phyloP scores from a whole-genome alignment of 1,140 invertebrate species.

The Reticulitermes speratus region DNA sequence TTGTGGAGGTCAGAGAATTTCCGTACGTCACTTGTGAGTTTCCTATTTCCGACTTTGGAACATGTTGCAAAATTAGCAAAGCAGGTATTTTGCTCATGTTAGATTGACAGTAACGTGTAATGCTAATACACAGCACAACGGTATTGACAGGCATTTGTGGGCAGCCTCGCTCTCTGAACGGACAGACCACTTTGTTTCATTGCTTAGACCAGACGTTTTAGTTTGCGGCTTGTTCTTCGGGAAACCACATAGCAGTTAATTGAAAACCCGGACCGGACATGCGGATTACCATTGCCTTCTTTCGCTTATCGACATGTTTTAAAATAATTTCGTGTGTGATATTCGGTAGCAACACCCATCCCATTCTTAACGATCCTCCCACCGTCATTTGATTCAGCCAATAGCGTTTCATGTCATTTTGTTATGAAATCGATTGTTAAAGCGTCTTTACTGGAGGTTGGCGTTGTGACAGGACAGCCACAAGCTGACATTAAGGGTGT shows the following conservation, averaged over 20 bases:
- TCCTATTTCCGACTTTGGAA: too few species aligned
- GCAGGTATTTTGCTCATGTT: background rate
- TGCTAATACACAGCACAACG: too few species aligned
- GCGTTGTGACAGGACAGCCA: background rate
- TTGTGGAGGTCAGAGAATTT: too few species aligned
- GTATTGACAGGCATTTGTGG: background rate
- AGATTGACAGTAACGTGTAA: background rate
- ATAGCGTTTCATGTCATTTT: background rate
- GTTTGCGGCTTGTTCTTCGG: background rate
- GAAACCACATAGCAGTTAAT: background rate
- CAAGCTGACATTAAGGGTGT: background rate
- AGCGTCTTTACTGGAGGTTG: background rate
- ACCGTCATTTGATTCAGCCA: background rate
- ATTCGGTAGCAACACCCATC: background rate
- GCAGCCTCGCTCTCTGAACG: background rate
- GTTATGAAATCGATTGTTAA: conserved; percentile 5
- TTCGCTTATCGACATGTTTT: background rate
- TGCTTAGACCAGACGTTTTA: background rate
- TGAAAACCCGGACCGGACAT: background rate
- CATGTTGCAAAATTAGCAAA: too few species aligned
- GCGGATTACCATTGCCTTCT: background rate
- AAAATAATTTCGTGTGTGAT: background rate
- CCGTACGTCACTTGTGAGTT: too few species aligned
- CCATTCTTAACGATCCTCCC: background rate
- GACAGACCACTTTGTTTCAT: background rate